Base-by-base conservation (phyloP, 35 echinoderm and acorn worm genomes). In the Lytechinus pictus region DNA sequence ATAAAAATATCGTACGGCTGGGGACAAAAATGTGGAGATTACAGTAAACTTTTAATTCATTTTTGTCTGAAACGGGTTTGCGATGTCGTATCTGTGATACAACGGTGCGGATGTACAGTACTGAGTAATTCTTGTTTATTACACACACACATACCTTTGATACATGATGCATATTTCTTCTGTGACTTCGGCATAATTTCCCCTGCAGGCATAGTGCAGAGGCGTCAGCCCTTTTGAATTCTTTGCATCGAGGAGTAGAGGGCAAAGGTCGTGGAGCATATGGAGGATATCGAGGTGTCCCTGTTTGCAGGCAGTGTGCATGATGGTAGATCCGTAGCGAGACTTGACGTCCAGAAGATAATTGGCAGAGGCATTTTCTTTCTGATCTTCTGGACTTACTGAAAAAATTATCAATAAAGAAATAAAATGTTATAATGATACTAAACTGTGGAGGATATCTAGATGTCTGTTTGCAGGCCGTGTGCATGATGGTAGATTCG, bases 171-270 rank as follows among this genome's bases (percentile, higher is more conserved):
- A 87, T 9, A 87, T 8, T n/a, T 87, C 33, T 87, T 87, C 86
- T 2, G 86, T n/a, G 9, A 87, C 27, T 11, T 87, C 86, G 27
- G 86, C 27, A 87, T 87, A 87, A 16, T 87, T 87, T 8, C 86
- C 86, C 86, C 86, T 87, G 86, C 86, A 87, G n/a, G 86, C 86
- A n/a, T 87, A 87, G 21, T 87, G 86, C 86, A 87, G 86, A 1
- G 86, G 86, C 6, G 86, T 87, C 16, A 87, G 21, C 10, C 86
- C 86, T 8, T 58, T 58, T 9, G 56, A 9, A 8, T 58, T 58
- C 86, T 16, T 87, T 0, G n/a, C 5, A 7, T 87, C 86, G 9
- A 87, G 86, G 86, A 87, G 86, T 16, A 5, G 16, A 8, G 86
- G 86, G 33, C 86, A 87, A 9, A 87, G 86, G 9, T 87, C 86